Percentiles rank a stretch among this genome's conserved stretches.
These are phyloP conservation scores for Megaleporinus macrocephalus DNA, from an alignment of 2,113 vertebrate genomes.

Conservation along the genomic window DNA sequence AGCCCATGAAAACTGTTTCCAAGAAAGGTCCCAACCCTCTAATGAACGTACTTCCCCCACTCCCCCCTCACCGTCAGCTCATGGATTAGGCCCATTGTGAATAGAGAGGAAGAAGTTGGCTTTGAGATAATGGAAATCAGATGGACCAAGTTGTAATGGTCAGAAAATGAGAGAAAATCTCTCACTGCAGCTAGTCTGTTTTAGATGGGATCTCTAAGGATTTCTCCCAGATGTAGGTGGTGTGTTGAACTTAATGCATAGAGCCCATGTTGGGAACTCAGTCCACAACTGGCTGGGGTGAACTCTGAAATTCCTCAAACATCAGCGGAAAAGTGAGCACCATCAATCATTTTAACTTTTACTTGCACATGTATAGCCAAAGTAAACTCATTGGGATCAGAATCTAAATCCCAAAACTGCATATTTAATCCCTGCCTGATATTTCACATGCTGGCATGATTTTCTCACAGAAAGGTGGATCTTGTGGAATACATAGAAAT, in stretches of 20 bases:
- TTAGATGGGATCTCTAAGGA: background rate
- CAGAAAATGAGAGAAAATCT: conserved; percentile 1
- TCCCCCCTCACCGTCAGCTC: conserved; percentile 49
- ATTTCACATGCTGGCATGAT: conserved; percentile 11
- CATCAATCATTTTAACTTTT: conserved; percentile 12
- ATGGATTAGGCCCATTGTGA: conserved; percentile 22
- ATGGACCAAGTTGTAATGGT: conserved; percentile 38
- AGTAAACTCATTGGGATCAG: background rate
- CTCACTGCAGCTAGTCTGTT: conserved; percentile 4
- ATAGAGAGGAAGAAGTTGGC: conserved; percentile 26
- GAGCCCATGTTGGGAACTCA: background rate
- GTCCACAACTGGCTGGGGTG: background rate
- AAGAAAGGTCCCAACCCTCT: conserved; percentile 63
- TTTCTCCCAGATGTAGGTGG: background rate
- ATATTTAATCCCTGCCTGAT: conserved; percentile 49
- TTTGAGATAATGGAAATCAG: conserved; percentile 38
- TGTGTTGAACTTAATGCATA: background rate
- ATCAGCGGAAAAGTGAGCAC: background rate
- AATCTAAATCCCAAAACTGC: background rate
- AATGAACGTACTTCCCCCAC: conserved; percentile 72
- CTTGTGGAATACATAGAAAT: background rate
- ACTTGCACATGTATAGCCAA: background rate
- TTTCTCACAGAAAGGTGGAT: background rate
- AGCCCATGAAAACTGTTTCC: conserved; percentile 60
- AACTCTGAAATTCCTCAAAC: background rate